Evolutionary conservation across 1,140 invertebrate genomes (phyloP).

Genomic region (Pseudomyrmex concolor): DNA sequence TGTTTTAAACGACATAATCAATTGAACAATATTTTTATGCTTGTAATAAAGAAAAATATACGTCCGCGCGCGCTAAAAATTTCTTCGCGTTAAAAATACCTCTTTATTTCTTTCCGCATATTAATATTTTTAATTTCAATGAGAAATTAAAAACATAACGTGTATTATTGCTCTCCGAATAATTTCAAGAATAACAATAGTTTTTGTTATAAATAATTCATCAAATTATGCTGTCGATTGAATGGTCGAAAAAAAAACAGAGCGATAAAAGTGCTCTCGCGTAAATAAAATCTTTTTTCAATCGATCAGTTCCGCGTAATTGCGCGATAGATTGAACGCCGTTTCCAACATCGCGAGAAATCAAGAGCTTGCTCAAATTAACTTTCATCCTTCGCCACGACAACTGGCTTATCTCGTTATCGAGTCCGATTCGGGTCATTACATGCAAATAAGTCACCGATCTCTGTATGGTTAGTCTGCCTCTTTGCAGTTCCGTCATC

Average conservation of each 20-base stretch:
- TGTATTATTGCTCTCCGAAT: too few species aligned
- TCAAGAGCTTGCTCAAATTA: slow-evolving; percentile 20
- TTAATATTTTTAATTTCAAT: too few species aligned
- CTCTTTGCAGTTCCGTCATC: slow-evolving; percentile 68
- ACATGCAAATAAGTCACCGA: slow-evolving; percentile 83
- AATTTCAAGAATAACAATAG: too few species aligned
- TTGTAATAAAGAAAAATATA: too few species aligned
- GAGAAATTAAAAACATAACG: too few species aligned
- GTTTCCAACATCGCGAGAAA: background rate
- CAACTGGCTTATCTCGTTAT: slow-evolving; percentile 65
- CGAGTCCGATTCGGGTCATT: slow-evolving; percentile 78
- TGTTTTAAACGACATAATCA: background rate
- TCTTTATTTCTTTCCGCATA: too few species aligned
- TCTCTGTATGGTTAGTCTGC: slow-evolving; percentile 75
- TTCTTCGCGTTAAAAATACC: too few species aligned
- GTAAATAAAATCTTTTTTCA: background rate
- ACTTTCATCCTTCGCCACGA: slow-evolving; percentile 31
- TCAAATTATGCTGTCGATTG: too few species aligned
- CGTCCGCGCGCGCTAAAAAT: too few species aligned
- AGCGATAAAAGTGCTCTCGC: background rate
- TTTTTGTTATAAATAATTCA: background rate
- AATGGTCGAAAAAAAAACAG: background rate
- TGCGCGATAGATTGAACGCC: background rate
- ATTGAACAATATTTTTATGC: too few species aligned
- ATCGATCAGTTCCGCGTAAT: slow-evolving; percentile 4